phyloP scores from a whole-genome alignment of 1,140 invertebrate species.

The Platorchestia sp. region DNA sequence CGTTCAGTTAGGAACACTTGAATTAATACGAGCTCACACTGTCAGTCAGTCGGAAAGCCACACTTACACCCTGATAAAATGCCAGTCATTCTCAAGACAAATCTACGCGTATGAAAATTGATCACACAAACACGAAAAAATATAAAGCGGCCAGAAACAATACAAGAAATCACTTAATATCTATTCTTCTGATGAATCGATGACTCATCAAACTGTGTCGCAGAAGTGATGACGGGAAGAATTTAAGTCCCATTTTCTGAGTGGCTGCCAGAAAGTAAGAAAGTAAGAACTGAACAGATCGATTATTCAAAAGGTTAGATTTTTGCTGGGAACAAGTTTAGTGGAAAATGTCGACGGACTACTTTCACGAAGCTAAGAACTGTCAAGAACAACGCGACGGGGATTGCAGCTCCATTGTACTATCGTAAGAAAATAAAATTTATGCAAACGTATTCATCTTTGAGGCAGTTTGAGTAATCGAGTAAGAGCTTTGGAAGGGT shows the following conservation, averaged over 20 bases:
- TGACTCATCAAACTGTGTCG: not conserved
- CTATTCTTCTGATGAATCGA: not conserved
- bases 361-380: not conserved
- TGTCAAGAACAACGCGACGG: not conserved
- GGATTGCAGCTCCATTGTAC: not conserved
- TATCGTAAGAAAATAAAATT: constrained; percentile 10
- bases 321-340: not conserved
- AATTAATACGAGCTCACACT: not conserved
- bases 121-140: not conserved
- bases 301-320: not conserved
- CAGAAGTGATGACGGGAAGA: not conserved
- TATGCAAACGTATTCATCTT: constrained; percentile 52
- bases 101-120: not conserved
- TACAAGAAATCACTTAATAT: not conserved
- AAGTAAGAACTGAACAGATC: not conserved
- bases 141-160: not conserved
- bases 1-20: not conserved
- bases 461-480: constrained; percentile 43
- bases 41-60: not conserved
- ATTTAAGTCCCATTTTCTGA: not conserved
- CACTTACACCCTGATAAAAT: not conserved
- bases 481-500: constrained; percentile 50
- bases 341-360: not conserved
- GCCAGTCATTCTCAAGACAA: not conserved
- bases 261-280: too few relatives aligned